Percentiles rank a stretch among this genome's conserved stretches.
Conservation (phyloP, 1,140 invertebrate species). For the Eueides isabella region DNA sequence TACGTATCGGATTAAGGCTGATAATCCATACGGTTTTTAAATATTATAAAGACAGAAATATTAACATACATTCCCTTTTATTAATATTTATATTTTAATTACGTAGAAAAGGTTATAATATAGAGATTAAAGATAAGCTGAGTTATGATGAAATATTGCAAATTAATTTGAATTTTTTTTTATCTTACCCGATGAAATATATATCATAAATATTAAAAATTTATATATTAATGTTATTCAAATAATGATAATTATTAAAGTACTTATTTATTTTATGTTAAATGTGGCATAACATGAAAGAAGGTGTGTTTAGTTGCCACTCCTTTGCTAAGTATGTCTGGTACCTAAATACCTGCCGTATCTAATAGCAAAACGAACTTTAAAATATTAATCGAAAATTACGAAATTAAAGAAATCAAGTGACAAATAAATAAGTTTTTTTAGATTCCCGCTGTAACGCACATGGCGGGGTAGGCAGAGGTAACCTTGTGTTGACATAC, state of each 20-base stretch:
- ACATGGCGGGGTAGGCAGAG: not conserved
- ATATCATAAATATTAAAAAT: too few species aligned
- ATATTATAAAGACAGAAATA: constrained; percentile 1
- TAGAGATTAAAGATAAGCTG: too few species aligned
- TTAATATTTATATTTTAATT: not conserved
- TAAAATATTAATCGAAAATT: not conserved
- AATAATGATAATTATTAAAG: not conserved
- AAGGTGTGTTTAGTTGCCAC: not conserved
- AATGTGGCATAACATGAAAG: not conserved
- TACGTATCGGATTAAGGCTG: constrained; percentile 13
- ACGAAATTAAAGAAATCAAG: not conserved
- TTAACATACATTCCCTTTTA: not conserved
- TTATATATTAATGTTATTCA: not conserved
- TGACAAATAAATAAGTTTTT: too few species aligned
- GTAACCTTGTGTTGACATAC: too few species aligned
- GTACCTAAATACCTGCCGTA: not conserved
- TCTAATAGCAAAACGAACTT: too few species aligned
- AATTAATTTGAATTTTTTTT: too few species aligned
- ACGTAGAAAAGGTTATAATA: not conserved
- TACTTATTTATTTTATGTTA: not conserved
- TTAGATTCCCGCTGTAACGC: too few species aligned
- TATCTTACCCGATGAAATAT: too few species aligned
- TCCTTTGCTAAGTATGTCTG: not conserved
- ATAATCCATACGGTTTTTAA: constrained; percentile 6
- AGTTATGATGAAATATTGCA: too few species aligned